Evolutionary conservation across 2,888 invertebrate species (phyloP), one percentile per base, ranked within the genome.

Genomic region (Abscondita cerata): DNA sequence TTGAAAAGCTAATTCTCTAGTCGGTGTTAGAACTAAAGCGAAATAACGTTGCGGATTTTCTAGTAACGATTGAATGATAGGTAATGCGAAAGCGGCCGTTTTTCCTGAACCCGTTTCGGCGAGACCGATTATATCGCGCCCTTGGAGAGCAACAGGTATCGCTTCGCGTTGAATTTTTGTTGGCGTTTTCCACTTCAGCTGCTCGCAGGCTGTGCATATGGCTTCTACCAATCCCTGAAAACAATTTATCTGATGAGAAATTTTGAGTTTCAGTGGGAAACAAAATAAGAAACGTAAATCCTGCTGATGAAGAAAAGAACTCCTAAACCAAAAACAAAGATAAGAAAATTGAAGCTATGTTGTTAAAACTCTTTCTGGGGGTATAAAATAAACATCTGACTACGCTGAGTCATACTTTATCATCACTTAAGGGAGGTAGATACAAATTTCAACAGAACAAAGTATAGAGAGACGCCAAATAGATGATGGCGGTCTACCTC

Each of bases 1-100:
- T 81, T 99, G 99, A 79, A 96, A 96, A 1, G 99, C 99, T 73
- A 99, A 83, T 81, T 99, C 99, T 80, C 99, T 87, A 0, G 99
- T 99, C 0, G 99, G 99, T 12, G 99, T 98, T 52, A 99, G 80
- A 68, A 99, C 84, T 0, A 98, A 82, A 0, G 96, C 96, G 81
- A 96, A 99, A 75, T 97, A 91, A 77, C 97, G 85, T 77, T 98
- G 98, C 0, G 98, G 98, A 75, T 89, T 91, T 69, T 96, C 92
- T 40, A 99, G 81, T 12, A 98, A 81, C 0, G 92, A 86, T 75
- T 99, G 98, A 25, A 99, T 80, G 66, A 99, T 98, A 0, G 99
- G 99, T 62, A 99, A 79, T 0, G 97, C 97, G 82, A 99, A 99
- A 0, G 99, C 97, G 3, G 93, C 99, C 0, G 99, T 99, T 83